Base-by-base conservation (phyloP, 1,140 invertebrate genomes). In the Pachyrhynchus sulphureomaculatus region DNA sequence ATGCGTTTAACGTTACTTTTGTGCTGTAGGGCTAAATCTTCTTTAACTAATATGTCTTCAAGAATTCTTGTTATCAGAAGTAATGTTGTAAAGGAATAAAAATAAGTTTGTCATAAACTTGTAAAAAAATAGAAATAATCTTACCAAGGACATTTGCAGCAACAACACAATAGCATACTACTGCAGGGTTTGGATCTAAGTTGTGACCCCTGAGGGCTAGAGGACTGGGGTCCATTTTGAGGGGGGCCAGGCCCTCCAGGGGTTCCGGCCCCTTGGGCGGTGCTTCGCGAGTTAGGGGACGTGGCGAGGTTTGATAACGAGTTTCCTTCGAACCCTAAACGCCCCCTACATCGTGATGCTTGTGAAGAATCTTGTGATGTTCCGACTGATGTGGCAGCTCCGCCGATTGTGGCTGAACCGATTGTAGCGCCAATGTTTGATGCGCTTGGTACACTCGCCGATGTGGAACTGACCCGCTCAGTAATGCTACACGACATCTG, bases 81-180 rank as follows among this genome's bases (percentile, higher is more conserved):
- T n/a, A n/a, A n/a, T n/a, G n/a, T n/a, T n/a, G n/a, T n/a, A n/a
- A n/a, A n/a, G n/a, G n/a, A n/a, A n/a, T n/a, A n/a, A n/a, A n/a
- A n/a, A n/a, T n/a, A n/a, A n/a, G n/a, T n/a, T n/a, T n/a, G n/a
- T n/a, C n/a, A n/a, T n/a, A n/a, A n/a, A n/a, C 6, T 6, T 29
- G 5, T 29, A 29, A 29, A 9, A 29, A 29, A 29, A 29, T 29
- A 29, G 12, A 29, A 29, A 29, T 29, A 10, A 39, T 73, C 77
- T 77, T 81, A 86, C 86, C 85, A 87, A 76, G 83, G 84, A 79
- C 85, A 88, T 77, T 83, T 86, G 78, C 86, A 87, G 73, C 85
- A 87, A 72, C 85, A 87, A 71, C 85, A 87, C 83, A 85, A 87
- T 65, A 85, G 85, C 54, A 86, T 81, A 67, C 84, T 86, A 68